Evolutionary conservation across 1,140 invertebrate species (phyloP), one percentile per base, ranked within the genome.

Genomic region (Lithobius niger): DNA sequence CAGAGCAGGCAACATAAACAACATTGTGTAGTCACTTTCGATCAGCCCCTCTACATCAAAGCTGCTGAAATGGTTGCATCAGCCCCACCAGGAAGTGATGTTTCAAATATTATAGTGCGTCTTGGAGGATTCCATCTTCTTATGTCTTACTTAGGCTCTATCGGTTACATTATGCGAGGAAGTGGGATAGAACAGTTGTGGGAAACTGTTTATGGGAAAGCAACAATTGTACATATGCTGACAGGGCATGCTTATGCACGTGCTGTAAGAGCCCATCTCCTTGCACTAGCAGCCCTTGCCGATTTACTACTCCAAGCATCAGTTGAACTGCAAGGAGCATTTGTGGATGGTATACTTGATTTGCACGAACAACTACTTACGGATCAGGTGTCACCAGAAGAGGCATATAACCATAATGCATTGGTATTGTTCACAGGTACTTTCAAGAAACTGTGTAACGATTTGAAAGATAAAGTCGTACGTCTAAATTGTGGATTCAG

Each of bases 81-180:
- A n/a, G n/a, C n/a, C n/a, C n/a, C n/a, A n/a, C n/a, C n/a, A n/a
- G n/a, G n/a, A n/a, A n/a, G n/a, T n/a, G 44, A 19, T 26, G 25
- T 13, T 52, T 59, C 24, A 36, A 58, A 26, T 10, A n/a, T 18
- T 4, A 56, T 40, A 15, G 53, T 64, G 31, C 62, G 57, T 54
- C n/a, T n/a, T n/a, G n/a, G n/a, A n/a, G n/a, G n/a, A n/a, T n/a
- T n/a, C n/a, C n/a, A n/a, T n/a, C n/a, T 47, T 58, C 31, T 60
- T 27, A 63, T 63, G 61, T 59, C 51, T 48, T 61, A 56, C 50
- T 28, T 62, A 36, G 70, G 67, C 44, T 60, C 27, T 43, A 66
- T 71, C 53, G 69, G 67, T n/a, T 52, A 60, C 70, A 26, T n/a
- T n/a, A 71, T 71, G 68, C 49, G 50, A 28, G 67, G 63, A 10